Conservation (phyloP, 2,888 invertebrate species). For the Drosophila neotestacea region DNA sequence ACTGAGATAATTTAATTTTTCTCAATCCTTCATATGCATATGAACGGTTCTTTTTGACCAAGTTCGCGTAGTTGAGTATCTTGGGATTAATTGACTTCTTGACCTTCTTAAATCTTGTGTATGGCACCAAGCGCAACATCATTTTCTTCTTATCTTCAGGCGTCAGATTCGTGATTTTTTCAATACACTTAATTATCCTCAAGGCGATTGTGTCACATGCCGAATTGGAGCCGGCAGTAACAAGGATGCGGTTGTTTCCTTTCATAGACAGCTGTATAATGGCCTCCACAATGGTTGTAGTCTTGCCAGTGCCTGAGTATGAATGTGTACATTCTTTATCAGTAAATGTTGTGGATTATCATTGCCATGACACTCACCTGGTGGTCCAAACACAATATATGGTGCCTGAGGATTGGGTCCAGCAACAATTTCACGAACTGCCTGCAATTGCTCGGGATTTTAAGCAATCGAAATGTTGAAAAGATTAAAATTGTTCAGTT, state of each 20-base stretch:
- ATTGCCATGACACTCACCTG: conserved; percentile 87
- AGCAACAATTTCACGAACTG: conserved; percentile 89
- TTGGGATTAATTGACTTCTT: conserved; percentile 66
- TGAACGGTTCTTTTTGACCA: conserved; percentile 12
- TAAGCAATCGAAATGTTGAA: conserved; percentile 83
- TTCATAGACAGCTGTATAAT: conserved; percentile 87
- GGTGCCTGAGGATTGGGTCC: conserved; percentile 89
- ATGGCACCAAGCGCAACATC: conserved; percentile 85
- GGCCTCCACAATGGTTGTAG: conserved; percentile 90
- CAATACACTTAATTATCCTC: conserved; percentile 82
- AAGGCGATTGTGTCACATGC: conserved; percentile 89
- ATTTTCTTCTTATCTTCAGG: too few species aligned
- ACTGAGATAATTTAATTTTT: conserved; percentile 77
- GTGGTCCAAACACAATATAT: conserved; percentile 95
- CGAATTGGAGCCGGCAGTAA: conserved; percentile 90
- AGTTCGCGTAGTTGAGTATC: conserved; percentile 84
- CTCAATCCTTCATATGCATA: neutral
- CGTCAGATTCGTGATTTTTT: neutral
- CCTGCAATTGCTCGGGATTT: conserved; percentile 88
- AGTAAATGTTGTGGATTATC: neutral
- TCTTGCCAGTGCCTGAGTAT: conserved; percentile 89
- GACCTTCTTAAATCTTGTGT: conserved; percentile 72
- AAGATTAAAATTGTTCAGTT: conserved; percentile 19
- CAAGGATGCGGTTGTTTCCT: conserved; percentile 86
- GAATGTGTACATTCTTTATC: neutral